Percentiles rank a stretch among this genome's conserved stretches.
These are phyloP conservation scores for Aphodius sticticus DNA, from an alignment of 2,888 invertebrate species.

Conservation along the genomic window DNA sequence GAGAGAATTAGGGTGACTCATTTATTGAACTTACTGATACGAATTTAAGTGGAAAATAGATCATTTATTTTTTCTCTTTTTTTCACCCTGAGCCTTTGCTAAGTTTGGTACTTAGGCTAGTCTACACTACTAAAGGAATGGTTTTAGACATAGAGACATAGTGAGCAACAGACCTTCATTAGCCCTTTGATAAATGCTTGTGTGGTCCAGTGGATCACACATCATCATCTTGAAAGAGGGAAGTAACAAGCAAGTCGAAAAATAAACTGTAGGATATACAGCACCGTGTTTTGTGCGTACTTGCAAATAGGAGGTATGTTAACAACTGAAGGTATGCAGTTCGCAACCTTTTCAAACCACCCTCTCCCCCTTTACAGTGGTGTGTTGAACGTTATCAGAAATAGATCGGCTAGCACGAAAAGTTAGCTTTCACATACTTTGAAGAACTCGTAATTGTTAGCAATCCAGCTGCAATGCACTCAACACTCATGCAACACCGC, in stretches of 20 bases:
- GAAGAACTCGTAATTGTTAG: conserved; percentile 36
- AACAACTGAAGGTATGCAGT: conserved; percentile 41
- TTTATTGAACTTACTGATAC: no score
- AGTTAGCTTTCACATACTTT: conserved; percentile 46
- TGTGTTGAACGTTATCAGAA: conserved; percentile 50
- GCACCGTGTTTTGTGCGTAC: conserved; percentile 24
- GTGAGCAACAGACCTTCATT: conserved; percentile 26
- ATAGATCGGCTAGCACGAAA: conserved; percentile 51
- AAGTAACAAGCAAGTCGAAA: conserved; percentile 8
- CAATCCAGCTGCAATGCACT: conserved; percentile 16
- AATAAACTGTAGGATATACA: no score
- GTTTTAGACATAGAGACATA: not conserved
- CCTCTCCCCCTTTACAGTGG: conserved; percentile 29
- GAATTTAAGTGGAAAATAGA: no score
- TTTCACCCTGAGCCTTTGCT: no score
- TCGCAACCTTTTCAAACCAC: conserved; percentile 30
- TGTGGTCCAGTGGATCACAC: conserved; percentile 61
- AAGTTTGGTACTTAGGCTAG: no score
- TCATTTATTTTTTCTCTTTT: no score
- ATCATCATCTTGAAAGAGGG: conserved; percentile 37
- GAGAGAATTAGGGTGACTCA: no score
- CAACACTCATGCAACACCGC: conserved; percentile 9
- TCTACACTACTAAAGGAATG: no score
- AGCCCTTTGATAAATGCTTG: conserved; percentile 68
- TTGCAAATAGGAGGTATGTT: conserved; percentile 41